Base-by-base conservation (phyloP, 2,888 invertebrate species). In the Phyllotreta cruciferae region DNA sequence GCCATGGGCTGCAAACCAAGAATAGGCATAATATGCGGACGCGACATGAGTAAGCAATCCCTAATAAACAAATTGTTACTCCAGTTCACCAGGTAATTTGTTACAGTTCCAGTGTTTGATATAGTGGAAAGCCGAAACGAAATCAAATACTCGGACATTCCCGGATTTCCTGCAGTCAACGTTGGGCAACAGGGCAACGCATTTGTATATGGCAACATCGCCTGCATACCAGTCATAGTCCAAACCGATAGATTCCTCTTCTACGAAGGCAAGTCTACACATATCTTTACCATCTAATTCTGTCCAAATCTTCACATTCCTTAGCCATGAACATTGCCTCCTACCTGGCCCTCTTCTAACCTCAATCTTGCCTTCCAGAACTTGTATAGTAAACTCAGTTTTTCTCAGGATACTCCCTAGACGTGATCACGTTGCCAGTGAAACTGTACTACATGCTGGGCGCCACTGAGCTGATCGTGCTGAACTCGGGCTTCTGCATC, bases 171-270 rank as follows among this genome's bases (percentile, higher is more conserved):
- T 0, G 82, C 90, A 10, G 92, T 93, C 67, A 90, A 91, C 62
- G 96, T 96, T 1, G 87, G 88, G 68, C 95, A 95, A 0, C 96
- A 96, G 81, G 90, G 88, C 36, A 96, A 96, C 0, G 86, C 88
- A 74, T 82, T 98, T 78, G 90, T 97, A 44, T 93, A 96, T 75
- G 98, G 98, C 0, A 84, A 84, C 9, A 10, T 97, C 35, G 84
- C 86, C 8, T 90, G 88, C 4, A 86, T 92, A 1, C 86, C 89
- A 0, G 90, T 95, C 1, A 90, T 97, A 75, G 93, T 93, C 72
- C 95, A 97, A 93, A 93, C 96, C 81, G 97, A 97, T 10, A 85
- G 97, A 61, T 94, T 96, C 80, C 97, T 97, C 79, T 90, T 91
- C 72, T 97, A 96, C 78, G 97, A 98, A 81, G 97, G 97, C 34